phyloP scores from a whole-genome alignment of 2,888 invertebrate genomes.

The Palloptera scutellata region DNA sequence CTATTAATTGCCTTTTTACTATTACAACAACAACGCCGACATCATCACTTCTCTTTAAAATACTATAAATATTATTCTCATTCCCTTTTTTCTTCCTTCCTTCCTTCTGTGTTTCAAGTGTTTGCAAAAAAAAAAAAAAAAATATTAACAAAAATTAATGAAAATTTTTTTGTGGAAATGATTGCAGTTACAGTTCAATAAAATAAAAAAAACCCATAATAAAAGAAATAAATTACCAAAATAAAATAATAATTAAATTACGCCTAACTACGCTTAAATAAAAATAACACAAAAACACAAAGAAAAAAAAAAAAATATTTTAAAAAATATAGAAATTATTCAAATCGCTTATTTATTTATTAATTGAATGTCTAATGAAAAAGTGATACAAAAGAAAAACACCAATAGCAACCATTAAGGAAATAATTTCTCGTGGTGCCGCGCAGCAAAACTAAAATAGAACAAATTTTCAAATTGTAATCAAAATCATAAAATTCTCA shows the following conservation, averaged over 20 bases:
- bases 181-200: slow-evolving; percentile 15
- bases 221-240: slow-evolving; percentile 10
- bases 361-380: background rate
- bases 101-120: background rate
- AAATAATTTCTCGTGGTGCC: background rate
- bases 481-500: no score
- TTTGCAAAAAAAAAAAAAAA: background rate
- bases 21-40: no score
- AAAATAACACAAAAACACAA: slow-evolving; percentile 17
- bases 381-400: background rate
- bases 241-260: slow-evolving; percentile 25
- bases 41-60: no score
- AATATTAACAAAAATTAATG: no score
- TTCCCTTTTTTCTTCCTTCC: no score
- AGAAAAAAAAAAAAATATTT: background rate
- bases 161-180: background rate
- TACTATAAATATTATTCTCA: no score
- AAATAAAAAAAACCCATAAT: slow-evolving; percentile 9
- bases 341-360: no score
- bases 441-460: background rate
- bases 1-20: no score
- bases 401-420: background rate
- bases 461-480: background rate
- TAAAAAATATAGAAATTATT: no score
- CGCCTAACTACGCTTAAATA: slow-evolving; percentile 10